Evolutionary conservation across 2,888 invertebrate species (phyloP).

Genomic region (Phalangium opilio): DNA sequence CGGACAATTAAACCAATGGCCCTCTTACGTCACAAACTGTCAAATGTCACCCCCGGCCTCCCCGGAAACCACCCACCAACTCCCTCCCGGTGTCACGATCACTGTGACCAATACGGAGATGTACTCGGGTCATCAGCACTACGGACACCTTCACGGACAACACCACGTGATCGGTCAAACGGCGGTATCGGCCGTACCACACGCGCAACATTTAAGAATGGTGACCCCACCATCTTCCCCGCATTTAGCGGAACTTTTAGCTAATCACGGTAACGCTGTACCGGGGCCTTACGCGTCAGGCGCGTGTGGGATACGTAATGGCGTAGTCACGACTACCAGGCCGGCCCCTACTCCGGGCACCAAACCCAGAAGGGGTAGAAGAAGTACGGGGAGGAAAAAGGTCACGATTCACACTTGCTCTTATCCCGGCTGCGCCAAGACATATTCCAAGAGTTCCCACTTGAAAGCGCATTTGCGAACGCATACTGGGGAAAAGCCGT

Average conservation of each 20-base stretch:
- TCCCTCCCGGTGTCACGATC: constrained; percentile 7
- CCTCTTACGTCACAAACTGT: constrained; percentile 7
- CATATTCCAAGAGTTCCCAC: constrained; percentile 46
- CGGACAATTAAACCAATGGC: too few species aligned
- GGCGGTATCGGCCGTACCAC: not conserved
- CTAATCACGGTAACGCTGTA: not conserved
- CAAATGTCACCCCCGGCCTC: constrained; percentile 36
- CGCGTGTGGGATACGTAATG: not conserved
- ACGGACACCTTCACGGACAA: not conserved
- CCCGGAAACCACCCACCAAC: constrained; percentile 28
- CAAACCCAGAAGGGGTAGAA: constrained; percentile 12
- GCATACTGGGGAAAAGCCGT: constrained; percentile 49
- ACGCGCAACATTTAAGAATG: constrained; percentile 24
- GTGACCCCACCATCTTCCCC: constrained; percentile 39
- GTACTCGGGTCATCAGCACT: too few species aligned
- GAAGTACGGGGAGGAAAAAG: constrained; percentile 34
- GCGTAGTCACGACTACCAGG: not conserved
- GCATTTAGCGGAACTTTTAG: constrained; percentile 29
- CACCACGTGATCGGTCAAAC: not conserved
- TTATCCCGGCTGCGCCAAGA: constrained; percentile 43
- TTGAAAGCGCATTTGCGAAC: constrained; percentile 44
- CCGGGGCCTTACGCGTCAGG: not conserved
- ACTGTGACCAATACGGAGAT: not conserved
- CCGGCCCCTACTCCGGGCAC: not conserved
- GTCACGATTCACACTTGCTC: constrained; percentile 38